phyloP scores from a whole-genome alignment of 2,888 invertebrate species.

The Coleophora flavipennella region DNA sequence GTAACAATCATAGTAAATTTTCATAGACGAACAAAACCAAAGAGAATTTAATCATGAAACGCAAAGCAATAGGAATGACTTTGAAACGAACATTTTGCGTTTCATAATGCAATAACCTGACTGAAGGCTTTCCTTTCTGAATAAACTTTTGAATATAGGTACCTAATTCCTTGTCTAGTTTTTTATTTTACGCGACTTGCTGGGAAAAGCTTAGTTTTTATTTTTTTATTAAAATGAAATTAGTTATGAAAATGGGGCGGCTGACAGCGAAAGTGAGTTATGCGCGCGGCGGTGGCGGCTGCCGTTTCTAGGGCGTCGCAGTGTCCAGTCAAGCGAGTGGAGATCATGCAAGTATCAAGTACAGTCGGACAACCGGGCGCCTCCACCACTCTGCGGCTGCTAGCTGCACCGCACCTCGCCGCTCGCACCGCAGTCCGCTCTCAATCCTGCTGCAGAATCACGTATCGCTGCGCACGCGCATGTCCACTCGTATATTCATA shows the following conservation, averaged over 20 bases:
- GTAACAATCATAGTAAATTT: too few relatives aligned
- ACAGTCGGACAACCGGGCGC: conserved; percentile 24
- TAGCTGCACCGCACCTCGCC: conserved; percentile 14
- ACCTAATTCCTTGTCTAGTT: too few relatives aligned
- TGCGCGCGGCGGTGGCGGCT: conserved; percentile 22
- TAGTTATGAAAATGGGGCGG: conserved; percentile 34
- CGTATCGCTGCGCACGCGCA: conserved; percentile 17
- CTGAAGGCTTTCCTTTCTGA: too few relatives aligned
- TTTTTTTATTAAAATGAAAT: too few relatives aligned
- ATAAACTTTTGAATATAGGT: too few relatives aligned
- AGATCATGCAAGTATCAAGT: not conserved
- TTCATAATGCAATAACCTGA: too few relatives aligned
- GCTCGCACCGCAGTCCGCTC: conserved; percentile 5
- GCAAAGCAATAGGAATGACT: too few relatives aligned
- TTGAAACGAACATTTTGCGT: too few relatives aligned
- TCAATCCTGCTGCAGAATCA: conserved; percentile 26
- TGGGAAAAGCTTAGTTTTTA: conserved; percentile 24
- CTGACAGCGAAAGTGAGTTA: conserved; percentile 51
- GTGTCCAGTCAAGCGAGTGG: conserved; percentile 5
- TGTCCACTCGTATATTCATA: conserved; percentile 4
- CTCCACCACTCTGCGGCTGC: conserved; percentile 19
- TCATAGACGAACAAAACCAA: too few relatives aligned
- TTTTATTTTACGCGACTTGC: conserved; percentile 6
- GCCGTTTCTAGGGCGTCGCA: conserved; percentile 49
- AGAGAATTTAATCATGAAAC: too few relatives aligned